These are phyloP conservation scores for Planococcus citri DNA, from an alignment of 1,140 invertebrate species.

Conservation along the genomic window DNA sequence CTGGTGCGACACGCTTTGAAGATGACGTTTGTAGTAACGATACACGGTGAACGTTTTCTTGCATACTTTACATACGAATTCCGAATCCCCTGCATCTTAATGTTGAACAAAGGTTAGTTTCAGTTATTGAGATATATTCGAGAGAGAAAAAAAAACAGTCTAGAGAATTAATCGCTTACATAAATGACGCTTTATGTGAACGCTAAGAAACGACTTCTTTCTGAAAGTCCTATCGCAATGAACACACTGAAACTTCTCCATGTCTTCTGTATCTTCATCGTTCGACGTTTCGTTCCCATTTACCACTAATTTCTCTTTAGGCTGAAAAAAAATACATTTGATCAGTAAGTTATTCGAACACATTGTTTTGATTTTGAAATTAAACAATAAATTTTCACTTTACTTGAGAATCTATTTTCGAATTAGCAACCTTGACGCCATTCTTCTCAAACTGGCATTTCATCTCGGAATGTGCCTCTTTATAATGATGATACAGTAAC, in stretches of 20 bases:
- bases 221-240: neutral
- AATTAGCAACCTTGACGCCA: neutral
- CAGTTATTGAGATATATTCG: too few species aligned
- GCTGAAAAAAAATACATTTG: too few species aligned
- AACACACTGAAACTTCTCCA: neutral
- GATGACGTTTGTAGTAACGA: conserved; percentile 14
- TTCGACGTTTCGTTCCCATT: neutral
- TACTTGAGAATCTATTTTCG: neutral
- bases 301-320: neutral
- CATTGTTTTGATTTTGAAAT: too few species aligned
- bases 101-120: too few species aligned
- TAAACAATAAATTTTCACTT: neutral
- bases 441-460: neutral
- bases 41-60: conserved; percentile 13
- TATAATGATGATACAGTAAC: conserved; percentile 1
- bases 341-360: too few species aligned
- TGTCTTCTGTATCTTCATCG: neutral
- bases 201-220: neutral
- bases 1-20: neutral
- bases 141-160: neutral
- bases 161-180: too few species aligned
- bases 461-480: neutral
- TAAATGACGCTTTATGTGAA: conserved; percentile 2
- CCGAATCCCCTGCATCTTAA: neutral
- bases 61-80: conserved; percentile 12